Evolutionary conservation across 2,113 vertebrate genomes (phyloP).

Genomic region (Aix galericulata): DNA sequence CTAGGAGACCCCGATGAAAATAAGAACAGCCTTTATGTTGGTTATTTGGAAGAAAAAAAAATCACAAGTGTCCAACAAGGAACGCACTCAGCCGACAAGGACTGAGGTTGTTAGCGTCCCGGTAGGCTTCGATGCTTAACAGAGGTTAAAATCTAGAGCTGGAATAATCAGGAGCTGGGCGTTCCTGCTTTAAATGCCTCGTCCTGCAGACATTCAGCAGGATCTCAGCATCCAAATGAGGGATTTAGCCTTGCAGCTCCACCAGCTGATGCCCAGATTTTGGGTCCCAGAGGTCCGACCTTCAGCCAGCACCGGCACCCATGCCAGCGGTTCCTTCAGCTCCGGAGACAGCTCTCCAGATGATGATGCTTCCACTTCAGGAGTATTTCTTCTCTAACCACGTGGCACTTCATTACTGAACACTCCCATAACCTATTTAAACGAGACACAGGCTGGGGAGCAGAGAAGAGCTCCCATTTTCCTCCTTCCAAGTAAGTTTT

Average conservation of each 20-base stretch:
- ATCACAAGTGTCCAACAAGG: neutral
- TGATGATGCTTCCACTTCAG: neutral
- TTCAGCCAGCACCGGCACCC: neutral
- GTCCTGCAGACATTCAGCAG: neutral
- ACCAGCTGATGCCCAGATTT: neutral
- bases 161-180: too few species aligned
- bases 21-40: neutral
- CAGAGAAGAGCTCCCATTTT: neutral
- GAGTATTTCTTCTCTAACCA: neutral
- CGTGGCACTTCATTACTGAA: neutral
- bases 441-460: neutral
- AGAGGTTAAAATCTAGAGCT: neutral
- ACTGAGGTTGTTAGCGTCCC: rapidly evolving
- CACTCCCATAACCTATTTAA: neutral
- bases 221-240: rapidly evolving
- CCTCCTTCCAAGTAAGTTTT: neutral
- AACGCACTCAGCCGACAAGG: neutral
- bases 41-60: neutral
- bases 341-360: neutral
- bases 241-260: neutral
- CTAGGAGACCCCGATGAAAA: neutral
- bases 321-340: neutral
- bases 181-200: rapidly evolving
- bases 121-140: neutral
- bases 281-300: neutral